These are phyloP conservation scores for Chaetodon trifasciatus DNA, from an alignment of 2,797 vertebrate genomes.

Conservation along the genomic window DNA sequence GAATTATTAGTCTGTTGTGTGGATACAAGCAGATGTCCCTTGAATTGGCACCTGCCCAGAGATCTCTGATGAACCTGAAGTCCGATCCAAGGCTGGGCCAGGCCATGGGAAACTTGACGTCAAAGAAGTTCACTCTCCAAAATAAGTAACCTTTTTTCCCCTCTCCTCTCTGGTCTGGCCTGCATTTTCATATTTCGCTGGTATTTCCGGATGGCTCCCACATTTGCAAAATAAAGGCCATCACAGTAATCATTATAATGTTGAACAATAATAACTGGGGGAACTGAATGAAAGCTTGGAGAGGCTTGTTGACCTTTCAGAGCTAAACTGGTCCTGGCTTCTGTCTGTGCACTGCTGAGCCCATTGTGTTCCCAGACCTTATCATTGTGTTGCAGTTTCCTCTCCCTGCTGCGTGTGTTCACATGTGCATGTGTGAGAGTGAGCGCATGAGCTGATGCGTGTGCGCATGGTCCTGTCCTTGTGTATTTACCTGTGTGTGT, in stretches of 20 bases:
- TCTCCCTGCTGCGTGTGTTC: constrained; percentile 73
- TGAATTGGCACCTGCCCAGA: constrained; percentile 47
- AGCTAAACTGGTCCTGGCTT: constrained; percentile 87
- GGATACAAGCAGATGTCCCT: constrained; percentile 31
- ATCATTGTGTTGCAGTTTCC: constrained; percentile 90
- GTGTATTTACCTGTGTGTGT: constrained; percentile 28
- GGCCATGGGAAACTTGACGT: constrained; percentile 76
- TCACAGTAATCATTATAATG: constrained; percentile 82
- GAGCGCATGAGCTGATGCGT: constrained; percentile 36
- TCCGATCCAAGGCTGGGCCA: constrained; percentile 44
- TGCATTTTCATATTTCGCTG: constrained; percentile 83
- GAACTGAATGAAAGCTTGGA: constrained; percentile 81
- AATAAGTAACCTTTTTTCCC: constrained; percentile 69
- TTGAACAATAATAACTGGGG: constrained; percentile 83
- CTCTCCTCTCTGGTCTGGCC: constrained; percentile 60
- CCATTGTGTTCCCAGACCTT: constrained; percentile 88
- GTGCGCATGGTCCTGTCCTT: constrained; percentile 41
- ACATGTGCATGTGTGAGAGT: constrained; percentile 61
- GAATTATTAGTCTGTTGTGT: constrained; percentile 8
- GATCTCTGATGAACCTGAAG: constrained; percentile 45
- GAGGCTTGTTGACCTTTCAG: constrained; percentile 86
- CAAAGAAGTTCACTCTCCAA: constrained; percentile 71
- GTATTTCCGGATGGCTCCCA: constrained; percentile 85
- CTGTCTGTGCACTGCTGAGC: constrained; percentile 82
- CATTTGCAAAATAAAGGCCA: constrained; percentile 86